These are phyloP conservation scores for Alaudala cheleensis DNA, from an alignment of 2,113 vertebrate genomes.

Conservation along the genomic window DNA sequence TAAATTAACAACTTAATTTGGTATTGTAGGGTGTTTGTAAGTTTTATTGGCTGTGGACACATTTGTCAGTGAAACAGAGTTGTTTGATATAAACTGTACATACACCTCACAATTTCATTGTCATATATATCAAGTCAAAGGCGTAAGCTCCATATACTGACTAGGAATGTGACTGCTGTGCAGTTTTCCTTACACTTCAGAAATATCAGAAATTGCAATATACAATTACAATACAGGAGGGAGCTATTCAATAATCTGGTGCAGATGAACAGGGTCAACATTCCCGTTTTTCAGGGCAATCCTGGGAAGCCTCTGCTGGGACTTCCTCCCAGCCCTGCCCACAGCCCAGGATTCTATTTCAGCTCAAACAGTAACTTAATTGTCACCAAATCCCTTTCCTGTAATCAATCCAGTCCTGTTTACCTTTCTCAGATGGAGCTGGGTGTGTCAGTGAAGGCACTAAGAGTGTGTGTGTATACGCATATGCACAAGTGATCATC, in stretches of 20 bases:
- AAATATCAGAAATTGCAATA: neutral
- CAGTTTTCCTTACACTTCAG: neutral
- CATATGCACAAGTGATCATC: neutral
- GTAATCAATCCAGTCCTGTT: neutral
- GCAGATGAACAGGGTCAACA: neutral
- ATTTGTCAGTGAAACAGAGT: neutral
- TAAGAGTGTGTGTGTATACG: neutral
- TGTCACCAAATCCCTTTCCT: neutral
- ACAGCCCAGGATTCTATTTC: rapidly evolving
- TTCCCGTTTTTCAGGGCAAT: neutral
- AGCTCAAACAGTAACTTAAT: neutral
- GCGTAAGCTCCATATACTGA: neutral
- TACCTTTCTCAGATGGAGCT: neutral
- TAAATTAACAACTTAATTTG: neutral
- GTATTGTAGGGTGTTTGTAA: neutral
- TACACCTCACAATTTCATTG: neutral
- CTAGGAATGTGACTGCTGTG: neutral
- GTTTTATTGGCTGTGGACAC: neutral
- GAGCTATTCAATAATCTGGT: neutral
- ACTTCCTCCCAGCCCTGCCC: neutral
- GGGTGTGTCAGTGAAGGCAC: no score
- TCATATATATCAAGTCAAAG: neutral
- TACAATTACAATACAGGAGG: neutral
- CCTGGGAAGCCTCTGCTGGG: rapidly evolving
- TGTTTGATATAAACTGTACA: neutral